Evolutionary conservation across 2,797 vertebrate genomes (phyloP), one percentile per base, ranked within the genome.

Genomic region (Glossophaga mutica): DNA sequence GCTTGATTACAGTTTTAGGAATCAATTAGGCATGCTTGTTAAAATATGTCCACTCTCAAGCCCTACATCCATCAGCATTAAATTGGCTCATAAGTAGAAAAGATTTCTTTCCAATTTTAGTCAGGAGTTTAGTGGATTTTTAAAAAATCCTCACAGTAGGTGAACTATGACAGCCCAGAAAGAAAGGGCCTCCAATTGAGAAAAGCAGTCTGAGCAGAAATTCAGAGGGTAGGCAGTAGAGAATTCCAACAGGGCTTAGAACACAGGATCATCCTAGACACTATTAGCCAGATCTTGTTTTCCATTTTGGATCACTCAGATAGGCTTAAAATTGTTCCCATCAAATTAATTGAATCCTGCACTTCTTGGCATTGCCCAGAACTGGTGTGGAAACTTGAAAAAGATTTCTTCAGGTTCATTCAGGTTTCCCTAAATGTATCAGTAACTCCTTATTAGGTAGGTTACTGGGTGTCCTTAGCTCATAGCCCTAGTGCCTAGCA

Each of bases 21-120:
- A 87, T 97, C 92, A 90, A 44, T 97, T 97, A 90, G 81, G 81
- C 73, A 87, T 26, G 68, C 79, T 96, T 90, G 57, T 96, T 97
- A 94, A 97, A 96, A 94, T 93, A 93, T 85, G 83, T 91, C 73
- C 55, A 85, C 62, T 95, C 67, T 92, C 55, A 88, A 95, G 77
- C 68, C 73, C 62, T 70, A 37, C 52, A 87, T 96, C 81, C 50
- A 90, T 96, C 48, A 91, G 62, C 24, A 65, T 91, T 96, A 91
- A 91, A 44, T 92, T 90, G 96, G 67, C 48, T 93, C 21, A 37
- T 77, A 74, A 90, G 73, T 46, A 87, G 29, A 48, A 96, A 37
- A 70, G 77, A 79, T 93, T 95, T 96, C 39, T 93, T 94, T 89
- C 42, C 90, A 67, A 46, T 88, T 59, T 91, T 34, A 78, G 39